phyloP scores from a whole-genome alignment of 2,797 vertebrate species.

The Notoglanidium macrostoma region DNA sequence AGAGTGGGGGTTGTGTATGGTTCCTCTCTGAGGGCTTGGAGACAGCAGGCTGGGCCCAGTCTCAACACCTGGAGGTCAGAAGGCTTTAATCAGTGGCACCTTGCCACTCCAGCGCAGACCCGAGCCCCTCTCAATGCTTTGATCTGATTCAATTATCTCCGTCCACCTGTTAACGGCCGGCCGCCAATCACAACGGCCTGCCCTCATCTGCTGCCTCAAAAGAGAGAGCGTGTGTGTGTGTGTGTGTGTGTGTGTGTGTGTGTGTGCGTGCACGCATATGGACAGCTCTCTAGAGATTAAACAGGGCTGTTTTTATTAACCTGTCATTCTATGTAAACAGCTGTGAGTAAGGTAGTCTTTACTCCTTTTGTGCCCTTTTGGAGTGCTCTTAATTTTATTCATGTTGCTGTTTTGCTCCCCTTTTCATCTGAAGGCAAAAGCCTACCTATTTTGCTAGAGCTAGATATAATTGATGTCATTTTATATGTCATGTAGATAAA shows the following conservation, averaged over 20 bases:
- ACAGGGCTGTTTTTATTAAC: constrained; percentile 29
- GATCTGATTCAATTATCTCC: constrained; percentile 83
- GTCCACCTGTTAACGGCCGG: constrained; percentile 82
- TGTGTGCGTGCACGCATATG: constrained; percentile 4
- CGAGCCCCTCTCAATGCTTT: constrained; percentile 71
- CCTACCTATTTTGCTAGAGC: neutral
- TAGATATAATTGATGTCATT: neutral
- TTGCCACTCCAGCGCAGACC: constrained; percentile 62
- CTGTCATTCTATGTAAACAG: constrained; percentile 41
- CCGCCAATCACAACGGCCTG: constrained; percentile 72
- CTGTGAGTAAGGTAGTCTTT: constrained; percentile 8
- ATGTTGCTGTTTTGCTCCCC: neutral
- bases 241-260: constrained; percentile 27
- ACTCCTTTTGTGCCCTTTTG: constrained; percentile 26
- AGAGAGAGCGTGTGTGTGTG: constrained; percentile 37
- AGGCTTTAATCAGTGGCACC: constrained; percentile 76
- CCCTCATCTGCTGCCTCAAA: constrained; percentile 66
- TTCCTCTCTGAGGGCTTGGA: constrained; percentile 58
- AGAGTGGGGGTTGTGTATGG: constrained; percentile 43
- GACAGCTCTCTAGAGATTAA: constrained; percentile 23
- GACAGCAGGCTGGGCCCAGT: constrained; percentile 60
- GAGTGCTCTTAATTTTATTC: neutral
- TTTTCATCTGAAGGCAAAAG: constrained; percentile 23
- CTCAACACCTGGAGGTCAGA: constrained; percentile 76
- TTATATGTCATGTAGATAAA: neutral